phyloP scores from a whole-genome alignment of 2,113 vertebrate genomes.

The Cynopterus brachyotis region DNA sequence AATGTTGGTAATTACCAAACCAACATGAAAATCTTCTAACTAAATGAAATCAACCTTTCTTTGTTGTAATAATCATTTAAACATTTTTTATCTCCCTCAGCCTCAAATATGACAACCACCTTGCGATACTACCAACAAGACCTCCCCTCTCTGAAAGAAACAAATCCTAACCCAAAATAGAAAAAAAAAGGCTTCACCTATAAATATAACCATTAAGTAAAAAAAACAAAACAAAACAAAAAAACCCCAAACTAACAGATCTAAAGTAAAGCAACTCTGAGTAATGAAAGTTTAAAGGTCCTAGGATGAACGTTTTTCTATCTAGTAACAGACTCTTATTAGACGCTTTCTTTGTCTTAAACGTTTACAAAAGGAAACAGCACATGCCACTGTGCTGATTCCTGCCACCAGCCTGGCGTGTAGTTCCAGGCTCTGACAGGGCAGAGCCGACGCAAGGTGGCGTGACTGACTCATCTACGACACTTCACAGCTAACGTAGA shows the following conservation, averaged over 20 bases:
- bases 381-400: neutral
- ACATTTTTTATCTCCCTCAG: neutral
- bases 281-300: neutral
- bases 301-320: neutral
- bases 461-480: neutral
- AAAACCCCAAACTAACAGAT: neutral
- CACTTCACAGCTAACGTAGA: neutral
- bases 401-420: neutral
- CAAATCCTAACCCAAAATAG: neutral
- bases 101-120: neutral
- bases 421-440: neutral
- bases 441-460: neutral
- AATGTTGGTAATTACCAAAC: neutral
- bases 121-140: neutral
- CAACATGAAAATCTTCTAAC: neutral
- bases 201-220: neutral
- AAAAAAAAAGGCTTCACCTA: neutral
- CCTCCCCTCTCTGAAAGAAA: neutral
- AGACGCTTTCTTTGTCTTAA: neutral
- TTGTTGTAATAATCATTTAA: neutral
- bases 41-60: neutral
- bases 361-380: neutral
- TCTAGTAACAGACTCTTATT: neutral
- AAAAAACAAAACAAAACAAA: neutral
- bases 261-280: neutral